Evolutionary conservation across 2,888 invertebrate genomes (phyloP).

Genomic region (Brachylomia viminalis): DNA sequence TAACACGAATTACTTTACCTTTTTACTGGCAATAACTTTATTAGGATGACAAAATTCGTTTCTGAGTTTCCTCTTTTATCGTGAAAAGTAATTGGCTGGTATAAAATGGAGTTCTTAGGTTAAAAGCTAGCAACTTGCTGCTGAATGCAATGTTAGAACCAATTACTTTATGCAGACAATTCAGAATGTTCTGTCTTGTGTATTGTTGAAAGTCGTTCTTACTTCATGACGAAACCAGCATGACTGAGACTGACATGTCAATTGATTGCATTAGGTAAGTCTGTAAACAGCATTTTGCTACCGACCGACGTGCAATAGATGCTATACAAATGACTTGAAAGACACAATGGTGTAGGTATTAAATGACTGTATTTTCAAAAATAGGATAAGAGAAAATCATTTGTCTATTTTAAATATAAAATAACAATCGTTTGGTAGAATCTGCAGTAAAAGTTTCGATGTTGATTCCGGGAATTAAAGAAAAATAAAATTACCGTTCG

Average conservation of each 20-base stretch:
- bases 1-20: constrained; percentile 53
- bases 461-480: constrained; percentile 44
- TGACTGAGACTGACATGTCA: constrained; percentile 30
- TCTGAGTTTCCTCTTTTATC: constrained; percentile 42
- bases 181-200: constrained; percentile 28
- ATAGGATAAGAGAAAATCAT: neutral
- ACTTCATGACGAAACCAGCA: constrained; percentile 14
- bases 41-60: constrained; percentile 55
- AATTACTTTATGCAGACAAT: constrained; percentile 49
- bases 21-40: constrained; percentile 56
- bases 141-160: constrained; percentile 20
- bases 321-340: neutral
- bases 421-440: constrained; percentile 36
- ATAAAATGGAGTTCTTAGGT: constrained; percentile 31
- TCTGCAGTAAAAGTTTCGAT: constrained; percentile 31
- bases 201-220: constrained; percentile 17
- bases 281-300: constrained; percentile 9
- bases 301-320: neutral
- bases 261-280: constrained; percentile 9
- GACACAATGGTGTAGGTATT: neutral
- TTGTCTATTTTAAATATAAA: neutral
- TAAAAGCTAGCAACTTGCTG: constrained; percentile 38
- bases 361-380: neutral
- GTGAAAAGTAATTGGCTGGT: constrained; percentile 51
- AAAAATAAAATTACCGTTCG: constrained; percentile 45